Evolutionary conservation across 2,888 invertebrate genomes (phyloP).

Genomic region (Augochlorella aurata): DNA sequence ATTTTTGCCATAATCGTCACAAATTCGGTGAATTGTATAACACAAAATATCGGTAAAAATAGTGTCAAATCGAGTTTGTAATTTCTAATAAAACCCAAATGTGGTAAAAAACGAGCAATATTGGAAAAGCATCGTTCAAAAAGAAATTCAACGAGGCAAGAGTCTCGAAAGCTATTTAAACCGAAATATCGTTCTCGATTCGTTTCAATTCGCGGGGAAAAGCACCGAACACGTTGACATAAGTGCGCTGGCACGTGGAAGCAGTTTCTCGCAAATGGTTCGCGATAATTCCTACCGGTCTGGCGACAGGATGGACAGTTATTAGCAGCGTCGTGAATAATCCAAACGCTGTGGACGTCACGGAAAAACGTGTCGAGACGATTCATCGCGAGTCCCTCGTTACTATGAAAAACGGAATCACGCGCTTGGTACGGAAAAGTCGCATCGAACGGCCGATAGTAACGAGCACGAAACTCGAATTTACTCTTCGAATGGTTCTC

Average conservation of each 20-base stretch:
- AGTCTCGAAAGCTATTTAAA: background rate
- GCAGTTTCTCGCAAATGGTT: background rate
- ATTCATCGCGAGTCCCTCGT: slow-evolving; percentile 28
- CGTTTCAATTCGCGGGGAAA: background rate
- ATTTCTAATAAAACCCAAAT: no score
- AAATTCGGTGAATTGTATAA: no score
- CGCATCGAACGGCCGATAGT: slow-evolving; percentile 25
- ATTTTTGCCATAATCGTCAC: no score
- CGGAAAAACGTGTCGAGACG: slow-evolving; percentile 23
- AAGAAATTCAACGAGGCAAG: background rate
- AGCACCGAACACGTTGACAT: background rate
- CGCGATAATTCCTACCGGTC: background rate
- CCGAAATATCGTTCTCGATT: background rate
- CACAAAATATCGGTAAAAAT: no score
- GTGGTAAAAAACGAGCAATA: no score
- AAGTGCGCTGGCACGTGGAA: slow-evolving; percentile 5
- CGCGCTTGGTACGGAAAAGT: slow-evolving; percentile 10
- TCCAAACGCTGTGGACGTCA: slow-evolving; percentile 1
- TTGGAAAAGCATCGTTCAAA: no score
- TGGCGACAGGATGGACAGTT: background rate
- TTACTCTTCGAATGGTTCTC: slow-evolving; percentile 33
- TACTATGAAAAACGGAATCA: slow-evolving; percentile 41
- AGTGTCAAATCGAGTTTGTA: no score
- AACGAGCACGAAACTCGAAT: slow-evolving; percentile 45
- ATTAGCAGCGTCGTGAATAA: background rate